Evolutionary conservation across 1,140 invertebrate species (phyloP), one percentile per base, ranked within the genome.

Genomic region (Drosophila paulistorum): DNA sequence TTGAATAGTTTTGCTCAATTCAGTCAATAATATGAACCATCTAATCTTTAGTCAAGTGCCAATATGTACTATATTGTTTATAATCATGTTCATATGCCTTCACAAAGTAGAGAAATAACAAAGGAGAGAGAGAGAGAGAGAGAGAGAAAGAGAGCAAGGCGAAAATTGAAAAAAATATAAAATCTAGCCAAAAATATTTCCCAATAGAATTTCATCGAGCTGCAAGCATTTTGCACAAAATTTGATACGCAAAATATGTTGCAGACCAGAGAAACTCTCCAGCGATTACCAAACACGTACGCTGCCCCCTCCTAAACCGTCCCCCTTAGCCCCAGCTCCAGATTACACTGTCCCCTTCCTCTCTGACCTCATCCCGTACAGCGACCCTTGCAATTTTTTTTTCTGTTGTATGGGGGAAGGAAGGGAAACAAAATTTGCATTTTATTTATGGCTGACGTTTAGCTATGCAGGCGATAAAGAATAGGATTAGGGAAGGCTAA

Each of bases 371-470:
- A 42, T 17, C 11, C 45, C 65, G 5, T 30, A 4, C 35, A 17
- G 41, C n/a, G 13, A 68, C 55, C 66, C 59, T 62, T 82, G 83
- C 83, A 82, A 86, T 86, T 86, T 87, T 60, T 60, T 39, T 63
- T 75, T 55, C 17, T 45, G 14, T 48, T 48, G n/a, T 48, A 6
- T 14, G 3, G 45, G 17, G 7, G 11, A 14, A 9, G 9, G 17
- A 11, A 13, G 37, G 10, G 57, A 13, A 33, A 64, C 62, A 74
- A 76, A 76, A 69, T 87, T 79, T 71, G 72, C 83, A 79, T 82
- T 82, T 86, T 86, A 86, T 86, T 86, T 86, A 86, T 86, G 83
- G 76, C 83, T 71, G 71, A 87, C 83, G 83, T 87, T 86, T 87
- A 86, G 79, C 7, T n/a, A 65, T 9, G 63, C 58, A 55, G 33